Conservation (phyloP, 2,888 invertebrate genomes). For the Nasonia oneida region DNA sequence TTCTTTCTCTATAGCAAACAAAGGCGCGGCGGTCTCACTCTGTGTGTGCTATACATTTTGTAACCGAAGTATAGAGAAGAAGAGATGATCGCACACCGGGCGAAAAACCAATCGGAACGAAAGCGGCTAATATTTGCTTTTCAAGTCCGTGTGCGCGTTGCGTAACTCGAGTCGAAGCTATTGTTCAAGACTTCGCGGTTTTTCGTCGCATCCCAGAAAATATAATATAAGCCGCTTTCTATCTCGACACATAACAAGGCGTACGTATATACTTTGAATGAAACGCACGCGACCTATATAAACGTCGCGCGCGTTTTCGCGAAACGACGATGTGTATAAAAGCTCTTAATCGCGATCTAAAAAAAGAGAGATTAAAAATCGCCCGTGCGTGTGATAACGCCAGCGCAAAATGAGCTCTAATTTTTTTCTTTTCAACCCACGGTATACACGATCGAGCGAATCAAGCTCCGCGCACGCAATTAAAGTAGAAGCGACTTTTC, state of each 20-base stretch:
- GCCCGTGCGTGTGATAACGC: neutral
- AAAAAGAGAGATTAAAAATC: neutral
- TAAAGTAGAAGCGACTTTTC: neutral
- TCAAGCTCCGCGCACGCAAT: neutral
- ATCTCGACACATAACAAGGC: no score
- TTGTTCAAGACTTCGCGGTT: neutral
- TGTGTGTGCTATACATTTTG: conserved; percentile 36
- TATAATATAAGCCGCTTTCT: no score
- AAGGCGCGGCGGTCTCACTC: conserved; percentile 36
- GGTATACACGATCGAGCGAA: no score
- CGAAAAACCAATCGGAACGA: conserved; percentile 44
- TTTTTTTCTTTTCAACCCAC: no score
- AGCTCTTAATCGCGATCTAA: neutral
- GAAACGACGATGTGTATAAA: neutral
- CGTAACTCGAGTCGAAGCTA: neutral
- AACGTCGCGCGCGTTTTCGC: neutral
- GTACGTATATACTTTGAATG: no score
- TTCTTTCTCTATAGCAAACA: conserved; percentile 30
- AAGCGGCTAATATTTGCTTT: conserved; percentile 39
- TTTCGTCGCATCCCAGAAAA: no score
- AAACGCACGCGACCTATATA: neutral
- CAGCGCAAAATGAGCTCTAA: no score
- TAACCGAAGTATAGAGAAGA: conserved; percentile 14
- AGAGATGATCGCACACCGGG: neutral
- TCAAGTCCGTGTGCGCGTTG: neutral